These are phyloP conservation scores for Pseudochaenichthys georgianus DNA, from an alignment of 2,797 vertebrate genomes.

Conservation along the genomic window DNA sequence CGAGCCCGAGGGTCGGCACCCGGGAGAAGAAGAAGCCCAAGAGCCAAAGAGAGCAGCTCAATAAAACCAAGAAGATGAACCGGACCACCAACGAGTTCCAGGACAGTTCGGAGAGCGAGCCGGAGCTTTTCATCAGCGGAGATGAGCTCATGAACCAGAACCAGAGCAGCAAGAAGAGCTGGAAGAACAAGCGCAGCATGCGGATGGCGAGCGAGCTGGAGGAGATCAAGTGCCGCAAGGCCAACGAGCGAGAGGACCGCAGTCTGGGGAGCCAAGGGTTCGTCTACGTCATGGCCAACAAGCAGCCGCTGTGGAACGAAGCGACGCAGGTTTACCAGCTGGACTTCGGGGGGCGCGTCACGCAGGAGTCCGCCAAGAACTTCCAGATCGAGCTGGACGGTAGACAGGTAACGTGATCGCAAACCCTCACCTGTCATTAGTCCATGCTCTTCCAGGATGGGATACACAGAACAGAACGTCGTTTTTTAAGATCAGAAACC, in stretches of 20 bases:
- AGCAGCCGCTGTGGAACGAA: constrained; percentile 98
- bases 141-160: constrained; percentile 99
- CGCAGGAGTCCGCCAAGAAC: constrained; percentile 98
- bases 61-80: constrained; percentile 96
- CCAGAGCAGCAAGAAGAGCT: constrained; percentile 97
- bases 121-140: constrained; percentile 96
- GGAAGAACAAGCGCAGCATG: constrained; percentile 96
- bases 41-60: constrained; percentile 92
- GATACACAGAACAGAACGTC: too few species aligned
- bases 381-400: constrained; percentile 99
- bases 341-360: constrained; percentile 97
- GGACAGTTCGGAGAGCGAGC: constrained; percentile 98
- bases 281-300: constrained; percentile 98
- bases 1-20: constrained; percentile 93
- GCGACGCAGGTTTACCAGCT: constrained; percentile 99
- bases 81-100: constrained; percentile 95
- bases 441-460: too few species aligned
- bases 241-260: constrained; percentile 95
- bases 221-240: constrained; percentile 96
- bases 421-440: background rate
- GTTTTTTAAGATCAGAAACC: too few species aligned
- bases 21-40: constrained; percentile 98
- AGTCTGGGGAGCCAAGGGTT: constrained; percentile 97
- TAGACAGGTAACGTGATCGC: constrained; percentile 89
- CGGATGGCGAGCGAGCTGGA: constrained; percentile 93